phyloP scores from a whole-genome alignment of 1,140 invertebrate genomes.

The Pseudomyrmex sp. region DNA sequence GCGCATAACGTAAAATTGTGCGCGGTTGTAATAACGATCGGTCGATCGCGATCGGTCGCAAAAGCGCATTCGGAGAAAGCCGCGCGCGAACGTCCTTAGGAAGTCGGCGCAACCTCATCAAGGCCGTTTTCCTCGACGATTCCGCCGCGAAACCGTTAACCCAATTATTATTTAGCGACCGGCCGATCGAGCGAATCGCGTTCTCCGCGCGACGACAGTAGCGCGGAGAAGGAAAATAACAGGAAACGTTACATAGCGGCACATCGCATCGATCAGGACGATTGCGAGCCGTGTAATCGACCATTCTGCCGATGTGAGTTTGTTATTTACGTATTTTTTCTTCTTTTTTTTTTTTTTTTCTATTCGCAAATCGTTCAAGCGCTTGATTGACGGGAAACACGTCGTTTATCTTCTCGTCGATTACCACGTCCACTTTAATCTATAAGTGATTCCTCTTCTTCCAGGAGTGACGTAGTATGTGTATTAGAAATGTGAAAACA shows the following conservation, averaged over 20 bases:
- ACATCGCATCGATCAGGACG: constrained; percentile 44
- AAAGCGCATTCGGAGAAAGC: constrained; percentile 67
- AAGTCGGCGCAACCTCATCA: constrained; percentile 65
- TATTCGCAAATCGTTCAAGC: constrained; percentile 4
- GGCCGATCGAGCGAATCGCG: constrained; percentile 48
- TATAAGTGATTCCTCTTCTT: constrained; percentile 22
- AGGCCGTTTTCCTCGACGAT: constrained; percentile 71
- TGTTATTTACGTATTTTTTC: background rate
- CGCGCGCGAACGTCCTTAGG: constrained; percentile 67
- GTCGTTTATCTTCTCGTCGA: constrained; percentile 16
- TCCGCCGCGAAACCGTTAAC: constrained; percentile 69
- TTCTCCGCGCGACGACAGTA: constrained; percentile 26
- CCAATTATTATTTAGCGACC: constrained; percentile 71
- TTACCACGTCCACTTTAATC: constrained; percentile 24
- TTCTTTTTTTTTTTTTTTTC: background rate
- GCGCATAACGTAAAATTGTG: background rate
- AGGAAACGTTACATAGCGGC: constrained; percentile 39
- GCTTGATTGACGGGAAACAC: constrained; percentile 48
- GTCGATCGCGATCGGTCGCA: constrained; percentile 42
- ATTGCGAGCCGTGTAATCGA: constrained; percentile 52
- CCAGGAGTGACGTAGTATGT: constrained; percentile 7
- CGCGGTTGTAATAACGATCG: constrained; percentile 14
- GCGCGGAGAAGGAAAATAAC: constrained; percentile 22
- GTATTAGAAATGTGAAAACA: constrained; percentile 11
- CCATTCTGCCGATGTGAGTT: background rate